Conservation (phyloP, 2,113 vertebrate genomes). For the Camelus bactrianus region DNA sequence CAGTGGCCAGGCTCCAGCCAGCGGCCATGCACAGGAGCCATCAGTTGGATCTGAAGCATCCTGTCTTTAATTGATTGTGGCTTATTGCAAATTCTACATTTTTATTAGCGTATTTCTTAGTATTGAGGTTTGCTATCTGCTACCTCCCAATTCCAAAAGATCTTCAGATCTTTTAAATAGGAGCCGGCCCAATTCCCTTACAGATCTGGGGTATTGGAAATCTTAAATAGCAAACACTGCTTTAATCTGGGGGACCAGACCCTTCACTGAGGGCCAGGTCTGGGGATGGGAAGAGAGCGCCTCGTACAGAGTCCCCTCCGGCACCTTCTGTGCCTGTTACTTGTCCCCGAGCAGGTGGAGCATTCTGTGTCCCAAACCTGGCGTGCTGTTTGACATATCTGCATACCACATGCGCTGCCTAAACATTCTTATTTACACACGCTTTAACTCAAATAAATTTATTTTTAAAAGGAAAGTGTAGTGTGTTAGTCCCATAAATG, state of each 20-base stretch:
- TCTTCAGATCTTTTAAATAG: neutral
- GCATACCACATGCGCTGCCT: neutral
- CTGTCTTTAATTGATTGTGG: constrained; percentile 80
- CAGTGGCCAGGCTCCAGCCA: constrained; percentile 75
- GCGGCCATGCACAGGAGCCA: constrained; percentile 67
- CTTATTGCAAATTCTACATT: constrained; percentile 76
- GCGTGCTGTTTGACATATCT: neutral
- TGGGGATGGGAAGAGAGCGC: neutral
- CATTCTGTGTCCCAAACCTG: neutral
- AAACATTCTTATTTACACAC: constrained; percentile 42
- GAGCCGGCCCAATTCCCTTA: constrained; percentile 69
- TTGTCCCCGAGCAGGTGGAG: neutral
- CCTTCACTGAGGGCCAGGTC: neutral
- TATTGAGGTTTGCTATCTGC: constrained; percentile 59
- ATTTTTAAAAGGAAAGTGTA: constrained; percentile 74
- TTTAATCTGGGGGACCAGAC: neutral
- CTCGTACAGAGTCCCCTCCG: neutral
- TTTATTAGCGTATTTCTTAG: constrained; percentile 81
- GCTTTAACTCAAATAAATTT: constrained; percentile 70
- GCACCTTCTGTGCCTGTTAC: neutral
- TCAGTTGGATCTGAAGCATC: constrained; percentile 76
- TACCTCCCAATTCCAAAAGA: constrained; percentile 32
- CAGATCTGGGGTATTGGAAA: constrained; percentile 6
- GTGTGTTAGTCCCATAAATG: constrained; percentile 61
- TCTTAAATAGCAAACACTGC: neutral